Percentiles rank a stretch among this genome's conserved stretches.
Evolutionary conservation across 1,140 invertebrate genomes (phyloP).

Genomic region (Lethrus apterus): DNA sequence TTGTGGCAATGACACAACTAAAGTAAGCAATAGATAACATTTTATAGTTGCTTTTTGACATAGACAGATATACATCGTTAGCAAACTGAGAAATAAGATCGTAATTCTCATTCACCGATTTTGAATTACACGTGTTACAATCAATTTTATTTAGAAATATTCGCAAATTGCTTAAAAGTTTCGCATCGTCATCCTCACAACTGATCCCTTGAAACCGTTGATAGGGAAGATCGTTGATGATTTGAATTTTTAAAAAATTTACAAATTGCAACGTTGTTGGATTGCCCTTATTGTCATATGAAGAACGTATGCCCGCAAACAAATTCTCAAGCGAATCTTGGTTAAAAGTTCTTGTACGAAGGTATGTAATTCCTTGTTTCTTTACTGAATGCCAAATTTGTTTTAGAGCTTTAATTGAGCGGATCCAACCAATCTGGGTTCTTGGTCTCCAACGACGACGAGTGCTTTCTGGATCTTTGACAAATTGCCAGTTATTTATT

Average conservation of each 20-base stretch:
- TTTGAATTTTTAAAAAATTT: conserved; percentile 19
- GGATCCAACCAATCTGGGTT: conserved; percentile 13
- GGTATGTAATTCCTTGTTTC: neutral
- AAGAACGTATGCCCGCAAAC: conserved; percentile 17
- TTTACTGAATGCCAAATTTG: conserved; percentile 15
- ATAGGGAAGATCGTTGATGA: conserved; percentile 18
- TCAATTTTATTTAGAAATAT: conserved; percentile 19
- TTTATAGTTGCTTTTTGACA: no score
- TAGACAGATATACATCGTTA: no score
- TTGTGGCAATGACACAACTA: no score
- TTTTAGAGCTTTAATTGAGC: conserved; percentile 15
- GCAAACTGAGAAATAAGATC: no score
- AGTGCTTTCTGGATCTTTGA: no score
- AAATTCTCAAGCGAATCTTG: conserved; percentile 20
- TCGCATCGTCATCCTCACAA: conserved; percentile 17
- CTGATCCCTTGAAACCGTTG: conserved; percentile 7
- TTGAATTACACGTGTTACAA: no score
- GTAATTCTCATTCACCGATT: no score
- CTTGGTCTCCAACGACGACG: conserved; percentile 4
- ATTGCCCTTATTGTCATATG: conserved; percentile 19
- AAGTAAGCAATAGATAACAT: no score
- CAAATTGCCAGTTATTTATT: conserved; percentile 17
- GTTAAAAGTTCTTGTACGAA: conserved; percentile 14
- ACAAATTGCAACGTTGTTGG: conserved; percentile 21
- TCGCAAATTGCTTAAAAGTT: conserved; percentile 15